Percentiles rank a stretch among this genome's conserved stretches.
These are phyloP conservation scores for Alloplasta piceator DNA, from an alignment of 2,888 invertebrate species.

Conservation along the genomic window DNA sequence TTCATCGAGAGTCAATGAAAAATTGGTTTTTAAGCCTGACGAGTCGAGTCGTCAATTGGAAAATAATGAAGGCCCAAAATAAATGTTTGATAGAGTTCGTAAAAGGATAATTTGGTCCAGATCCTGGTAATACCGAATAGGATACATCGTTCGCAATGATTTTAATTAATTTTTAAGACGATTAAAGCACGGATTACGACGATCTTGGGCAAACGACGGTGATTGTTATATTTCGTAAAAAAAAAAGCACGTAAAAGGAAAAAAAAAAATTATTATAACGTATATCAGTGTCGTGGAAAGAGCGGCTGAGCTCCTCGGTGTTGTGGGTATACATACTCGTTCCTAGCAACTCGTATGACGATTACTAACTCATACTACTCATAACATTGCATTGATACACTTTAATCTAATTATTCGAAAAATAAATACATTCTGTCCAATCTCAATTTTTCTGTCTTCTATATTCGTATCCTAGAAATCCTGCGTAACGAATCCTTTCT, in stretches of 20 bases:
- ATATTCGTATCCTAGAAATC: not conserved
- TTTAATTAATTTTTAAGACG: slow-evolving; percentile 68
- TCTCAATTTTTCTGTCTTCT: slow-evolving; percentile 65
- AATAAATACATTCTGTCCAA: slow-evolving; percentile 83
- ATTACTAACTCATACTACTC: slow-evolving; percentile 82
- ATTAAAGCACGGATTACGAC: slow-evolving; percentile 31
- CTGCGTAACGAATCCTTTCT: not conserved
- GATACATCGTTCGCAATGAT: slow-evolving; percentile 69
- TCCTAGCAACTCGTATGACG: slow-evolving; percentile 83
- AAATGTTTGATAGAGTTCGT: slow-evolving; percentile 2
- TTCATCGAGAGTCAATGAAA: not conserved
- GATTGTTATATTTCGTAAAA: slow-evolving; percentile 48
- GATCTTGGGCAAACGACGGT: slow-evolving; percentile 50
- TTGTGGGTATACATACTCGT: slow-evolving; percentile 83
- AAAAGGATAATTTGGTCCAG: slow-evolving; percentile 57
- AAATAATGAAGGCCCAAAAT: slow-evolving; percentile 37
- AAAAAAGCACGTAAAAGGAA: slow-evolving; percentile 17
- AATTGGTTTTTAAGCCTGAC: not conserved
- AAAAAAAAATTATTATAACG: slow-evolving; percentile 64
- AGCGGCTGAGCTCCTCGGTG: slow-evolving; percentile 82
- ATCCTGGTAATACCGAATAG: slow-evolving; percentile 72
- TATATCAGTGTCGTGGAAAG: slow-evolving; percentile 83
- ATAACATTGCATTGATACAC: slow-evolving; percentile 83
- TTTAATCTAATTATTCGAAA: slow-evolving; percentile 82
- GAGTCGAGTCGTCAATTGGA: slow-evolving; percentile 35